phyloP scores from a whole-genome alignment of 1,140 invertebrate genomes.

The Hycleus cichorii region DNA sequence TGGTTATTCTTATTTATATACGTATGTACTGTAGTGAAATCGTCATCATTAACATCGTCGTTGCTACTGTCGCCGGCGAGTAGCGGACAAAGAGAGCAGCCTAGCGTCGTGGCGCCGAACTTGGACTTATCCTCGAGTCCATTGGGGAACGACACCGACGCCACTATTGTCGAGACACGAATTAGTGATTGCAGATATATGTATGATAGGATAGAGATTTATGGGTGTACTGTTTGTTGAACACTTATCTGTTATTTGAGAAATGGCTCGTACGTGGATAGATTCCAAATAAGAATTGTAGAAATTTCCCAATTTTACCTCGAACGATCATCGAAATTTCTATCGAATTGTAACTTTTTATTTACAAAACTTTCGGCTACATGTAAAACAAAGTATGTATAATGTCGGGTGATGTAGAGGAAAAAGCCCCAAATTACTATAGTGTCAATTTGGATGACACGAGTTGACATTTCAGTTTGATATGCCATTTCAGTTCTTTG shows the following conservation, averaged over 20 bases:
- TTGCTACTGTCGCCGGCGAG: neutral
- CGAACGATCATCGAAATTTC: too few relatives aligned
- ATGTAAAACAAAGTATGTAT: constrained; percentile 6
- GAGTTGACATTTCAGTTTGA: constrained; percentile 16
- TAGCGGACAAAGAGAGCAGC: neutral
- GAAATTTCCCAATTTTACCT: neutral
- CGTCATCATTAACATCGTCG: neutral
- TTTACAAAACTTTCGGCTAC: too few relatives aligned
- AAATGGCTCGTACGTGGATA: constrained; percentile 1
- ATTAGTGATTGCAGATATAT: constrained; percentile 15
- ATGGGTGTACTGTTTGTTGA: constrained; percentile 1
- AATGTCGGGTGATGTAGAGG: constrained; percentile 6
- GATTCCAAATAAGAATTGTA: neutral
- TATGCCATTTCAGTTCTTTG: constrained; percentile 10
- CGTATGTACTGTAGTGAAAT: neutral
- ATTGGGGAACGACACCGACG: constrained; percentile 1
- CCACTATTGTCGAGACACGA: neutral
- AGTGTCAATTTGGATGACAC: constrained; percentile 11
- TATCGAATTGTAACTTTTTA: too few relatives aligned
- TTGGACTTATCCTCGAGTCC: neutral
- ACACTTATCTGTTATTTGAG: constrained; percentile 12
- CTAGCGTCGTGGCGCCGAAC: constrained; percentile 17
- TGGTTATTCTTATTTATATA: too few relatives aligned
- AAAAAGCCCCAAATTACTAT: constrained; percentile 13
- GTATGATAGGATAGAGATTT: constrained; percentile 14